Percentiles rank a stretch among this genome's conserved stretches.
Evolutionary conservation across 2,888 invertebrate species (phyloP).

Genomic region (Adela reaumurella): DNA sequence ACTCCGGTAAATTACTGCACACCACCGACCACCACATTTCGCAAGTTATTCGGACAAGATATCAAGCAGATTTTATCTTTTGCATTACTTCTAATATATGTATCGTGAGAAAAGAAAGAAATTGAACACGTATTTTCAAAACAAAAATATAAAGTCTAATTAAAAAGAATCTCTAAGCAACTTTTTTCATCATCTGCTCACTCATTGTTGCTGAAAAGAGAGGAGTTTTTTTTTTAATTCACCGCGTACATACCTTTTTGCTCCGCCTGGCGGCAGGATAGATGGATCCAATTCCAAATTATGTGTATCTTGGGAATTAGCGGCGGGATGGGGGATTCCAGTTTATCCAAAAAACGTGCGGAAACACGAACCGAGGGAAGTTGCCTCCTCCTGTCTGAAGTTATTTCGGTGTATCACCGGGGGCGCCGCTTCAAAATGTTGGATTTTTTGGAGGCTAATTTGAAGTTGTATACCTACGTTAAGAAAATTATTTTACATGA

Average conservation of each 20-base stretch:
- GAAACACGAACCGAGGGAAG: slow-evolving; percentile 12
- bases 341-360: slow-evolving; percentile 50
- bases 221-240: background rate
- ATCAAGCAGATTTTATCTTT: no score
- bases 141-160: no score
- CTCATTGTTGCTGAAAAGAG: background rate
- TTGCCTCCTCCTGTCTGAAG: background rate
- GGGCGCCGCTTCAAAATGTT: background rate
- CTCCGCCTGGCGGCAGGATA: slow-evolving; percentile 49
- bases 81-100: no score
- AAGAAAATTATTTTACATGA: no score
- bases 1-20: no score
- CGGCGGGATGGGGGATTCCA: slow-evolving; percentile 49
- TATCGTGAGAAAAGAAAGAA: no score
- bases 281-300: slow-evolving; percentile 60
- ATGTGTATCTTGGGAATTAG: slow-evolving; percentile 59
- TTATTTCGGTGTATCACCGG: background rate
- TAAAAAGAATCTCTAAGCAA: no score
- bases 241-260: slow-evolving; percentile 21
- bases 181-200: background rate
- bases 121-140: no score
- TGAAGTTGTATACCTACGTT: no score
- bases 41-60: no score
- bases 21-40: no score
- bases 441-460: background rate